phyloP scores from a whole-genome alignment of 1,140 invertebrate genomes.

The Drosophila bocqueti region DNA sequence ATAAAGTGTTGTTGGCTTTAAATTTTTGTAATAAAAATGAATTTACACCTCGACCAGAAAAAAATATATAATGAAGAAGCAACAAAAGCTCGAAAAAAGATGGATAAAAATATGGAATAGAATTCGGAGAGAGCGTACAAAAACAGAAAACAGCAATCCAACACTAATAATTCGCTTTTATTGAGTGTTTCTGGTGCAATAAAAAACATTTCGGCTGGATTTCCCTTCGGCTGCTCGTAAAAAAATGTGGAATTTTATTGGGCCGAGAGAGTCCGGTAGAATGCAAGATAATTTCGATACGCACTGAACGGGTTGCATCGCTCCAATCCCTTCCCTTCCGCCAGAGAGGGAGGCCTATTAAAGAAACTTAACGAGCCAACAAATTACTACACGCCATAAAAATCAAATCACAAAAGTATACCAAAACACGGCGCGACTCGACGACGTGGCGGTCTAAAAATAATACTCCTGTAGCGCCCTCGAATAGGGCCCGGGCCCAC shows the following conservation, averaged over 20 bases:
- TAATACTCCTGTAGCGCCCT: slow-evolving; percentile 40
- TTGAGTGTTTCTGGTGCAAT: slow-evolving; percentile 82
- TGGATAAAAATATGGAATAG: slow-evolving; percentile 31
- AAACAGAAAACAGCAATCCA: slow-evolving; percentile 52
- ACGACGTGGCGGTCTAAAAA: slow-evolving; percentile 54
- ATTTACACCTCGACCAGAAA: slow-evolving; percentile 53
- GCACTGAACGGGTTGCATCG: slow-evolving; percentile 38
- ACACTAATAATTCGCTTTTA: slow-evolving; percentile 82
- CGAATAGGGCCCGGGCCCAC: slow-evolving; percentile 12
- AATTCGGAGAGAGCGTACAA: slow-evolving; percentile 9
- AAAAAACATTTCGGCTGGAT: slow-evolving; percentile 72
- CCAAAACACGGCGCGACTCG: slow-evolving; percentile 22
- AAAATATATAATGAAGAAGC: slow-evolving; percentile 6
- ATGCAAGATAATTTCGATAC: slow-evolving; percentile 43
- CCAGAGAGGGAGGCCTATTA: slow-evolving; percentile 48
- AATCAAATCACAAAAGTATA: slow-evolving; percentile 73
- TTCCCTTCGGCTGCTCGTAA: slow-evolving; percentile 69
- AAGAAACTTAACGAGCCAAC: slow-evolving; percentile 81
- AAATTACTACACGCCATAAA: slow-evolving; percentile 80
- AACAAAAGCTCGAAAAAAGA: slow-evolving; percentile 26
- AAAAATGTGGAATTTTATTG: slow-evolving; percentile 60
- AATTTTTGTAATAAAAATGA: slow-evolving; percentile 67
- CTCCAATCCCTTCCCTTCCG: slow-evolving; percentile 15
- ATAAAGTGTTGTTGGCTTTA: slow-evolving; percentile 47
- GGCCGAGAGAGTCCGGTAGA: slow-evolving; percentile 27